These are phyloP conservation scores for Orientallactaga sibirica DNA, from an alignment of 2,797 vertebrate genomes.

Conservation along the genomic window DNA sequence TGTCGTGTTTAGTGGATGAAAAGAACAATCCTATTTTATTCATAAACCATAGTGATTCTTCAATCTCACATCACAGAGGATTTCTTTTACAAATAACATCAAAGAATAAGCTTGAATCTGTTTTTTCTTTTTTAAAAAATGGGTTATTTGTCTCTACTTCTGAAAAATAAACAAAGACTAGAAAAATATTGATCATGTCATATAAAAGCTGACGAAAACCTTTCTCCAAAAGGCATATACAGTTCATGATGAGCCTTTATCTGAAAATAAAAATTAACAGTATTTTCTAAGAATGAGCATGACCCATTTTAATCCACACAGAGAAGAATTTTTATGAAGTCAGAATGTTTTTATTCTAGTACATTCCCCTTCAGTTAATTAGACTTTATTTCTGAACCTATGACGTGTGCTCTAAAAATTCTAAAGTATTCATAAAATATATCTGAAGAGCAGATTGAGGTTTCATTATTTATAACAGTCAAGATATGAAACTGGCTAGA, in stretches of 20 bases:
- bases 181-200: slow-evolving; percentile 49
- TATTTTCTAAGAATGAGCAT: slow-evolving; percentile 61
- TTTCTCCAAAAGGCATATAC: slow-evolving; percentile 38
- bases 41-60: not conserved
- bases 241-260: slow-evolving; percentile 37
- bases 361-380: slow-evolving; percentile 73
- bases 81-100: slow-evolving; percentile 53
- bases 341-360: slow-evolving; percentile 66
- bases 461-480: slow-evolving; percentile 73
- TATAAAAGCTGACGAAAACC: slow-evolving; percentile 49
- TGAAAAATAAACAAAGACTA: slow-evolving; percentile 54
- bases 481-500: slow-evolving; percentile 72
- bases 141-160: slow-evolving; percentile 52
- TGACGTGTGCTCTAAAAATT: slow-evolving; percentile 76
- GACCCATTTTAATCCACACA: slow-evolving; percentile 73
- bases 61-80: slow-evolving; percentile 34
- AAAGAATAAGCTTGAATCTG: not conserved
- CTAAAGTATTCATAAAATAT: slow-evolving; percentile 78
- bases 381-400: slow-evolving; percentile 80
- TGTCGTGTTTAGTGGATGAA: not conserved
- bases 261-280: slow-evolving; percentile 55
- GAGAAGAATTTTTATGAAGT: slow-evolving; percentile 74
- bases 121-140: slow-evolving; percentile 29
- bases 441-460: slow-evolving; percentile 71
- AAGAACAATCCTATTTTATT: not conserved